A percentile compares a stretch with the other conserved stretches of the same genome.
Conservation (phyloP, 2,888 invertebrate genomes). For the Phengaris arion region DNA sequence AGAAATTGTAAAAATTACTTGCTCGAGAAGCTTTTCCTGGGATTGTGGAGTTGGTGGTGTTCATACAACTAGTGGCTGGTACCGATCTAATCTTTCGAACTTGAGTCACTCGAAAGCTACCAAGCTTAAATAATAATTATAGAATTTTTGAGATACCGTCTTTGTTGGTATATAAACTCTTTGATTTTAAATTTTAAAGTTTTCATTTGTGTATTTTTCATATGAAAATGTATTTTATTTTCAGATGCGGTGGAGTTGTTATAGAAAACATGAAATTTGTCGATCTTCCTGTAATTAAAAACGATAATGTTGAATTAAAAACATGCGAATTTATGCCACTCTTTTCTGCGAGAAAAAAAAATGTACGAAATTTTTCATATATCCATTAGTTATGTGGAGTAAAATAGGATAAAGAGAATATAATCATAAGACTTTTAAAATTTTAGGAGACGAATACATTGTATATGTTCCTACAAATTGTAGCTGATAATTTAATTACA, state of each 20-base stretch:
- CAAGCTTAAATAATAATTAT: neutral
- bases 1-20: no score
- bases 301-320: neutral
- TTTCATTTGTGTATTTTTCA: neutral
- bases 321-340: neutral
- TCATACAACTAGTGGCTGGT: no score
- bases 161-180: neutral
- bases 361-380: neutral
- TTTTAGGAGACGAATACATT: neutral
- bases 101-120: no score
- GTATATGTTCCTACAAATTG: conserved; percentile 11
- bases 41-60: no score
- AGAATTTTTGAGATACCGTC: neutral
- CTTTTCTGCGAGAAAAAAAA: neutral
- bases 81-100: no score
- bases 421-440: neutral
- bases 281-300: neutral
- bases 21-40: no score
- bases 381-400: neutral
- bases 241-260: conserved; percentile 21
- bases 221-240: neutral
- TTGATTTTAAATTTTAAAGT: neutral
- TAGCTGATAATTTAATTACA: neutral
- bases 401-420: neutral
- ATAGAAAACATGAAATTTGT: neutral